A percentile compares a stretch with the other conserved stretches of the same genome.
Conservation (phyloP, 53 echinoderm and acorn worm species). For the Actinopyga echinites region DNA sequence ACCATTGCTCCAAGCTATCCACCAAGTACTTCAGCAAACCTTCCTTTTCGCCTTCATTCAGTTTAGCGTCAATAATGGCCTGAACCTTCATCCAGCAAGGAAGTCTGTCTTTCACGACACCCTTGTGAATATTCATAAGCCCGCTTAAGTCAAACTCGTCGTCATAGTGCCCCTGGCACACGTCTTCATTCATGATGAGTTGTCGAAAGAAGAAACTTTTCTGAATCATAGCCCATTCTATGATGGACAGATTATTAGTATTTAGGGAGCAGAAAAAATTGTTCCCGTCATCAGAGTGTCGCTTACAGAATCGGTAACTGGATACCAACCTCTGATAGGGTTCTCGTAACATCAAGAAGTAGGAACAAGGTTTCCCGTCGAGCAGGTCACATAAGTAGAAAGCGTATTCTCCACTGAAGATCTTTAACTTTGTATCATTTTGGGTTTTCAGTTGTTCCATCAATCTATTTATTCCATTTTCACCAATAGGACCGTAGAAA, state of each 20-base stretch:
- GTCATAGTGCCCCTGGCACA: conserved; percentile 21
- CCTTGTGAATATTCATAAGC: conserved; percentile 20
- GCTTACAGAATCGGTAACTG: conserved; percentile 66
- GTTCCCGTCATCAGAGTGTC: conserved; percentile 48
- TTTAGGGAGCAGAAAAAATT: conserved; percentile 53
- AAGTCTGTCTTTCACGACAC: conserved; percentile 9
- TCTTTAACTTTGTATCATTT: conserved; percentile 14
- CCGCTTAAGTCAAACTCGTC: conserved; percentile 5
- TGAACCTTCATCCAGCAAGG: conserved; percentile 83
- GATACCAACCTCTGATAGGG: conserved; percentile 74
- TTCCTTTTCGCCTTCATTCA: conserved; percentile 35
- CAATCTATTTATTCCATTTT: conserved; percentile 8
- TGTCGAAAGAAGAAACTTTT: conserved; percentile 79
- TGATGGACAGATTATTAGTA: conserved; percentile 52
- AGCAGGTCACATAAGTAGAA: conserved; percentile 68
- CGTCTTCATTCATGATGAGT: conserved; percentile 46
- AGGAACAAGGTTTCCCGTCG: conserved; percentile 58
- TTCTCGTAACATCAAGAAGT: conserved; percentile 75
- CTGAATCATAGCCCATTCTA: conserved; percentile 78
- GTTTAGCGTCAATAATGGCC: conserved; percentile 53
- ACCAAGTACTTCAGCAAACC: conserved; percentile 42
- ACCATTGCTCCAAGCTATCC: conserved; percentile 74
- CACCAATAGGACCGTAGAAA: conserved; percentile 37
- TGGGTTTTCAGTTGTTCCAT: not conserved
- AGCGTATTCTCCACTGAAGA: conserved; percentile 76